These are phyloP conservation scores for Zygogramma bicolorata DNA, from an alignment of 2,888 invertebrate genomes.

Conservation along the genomic window DNA sequence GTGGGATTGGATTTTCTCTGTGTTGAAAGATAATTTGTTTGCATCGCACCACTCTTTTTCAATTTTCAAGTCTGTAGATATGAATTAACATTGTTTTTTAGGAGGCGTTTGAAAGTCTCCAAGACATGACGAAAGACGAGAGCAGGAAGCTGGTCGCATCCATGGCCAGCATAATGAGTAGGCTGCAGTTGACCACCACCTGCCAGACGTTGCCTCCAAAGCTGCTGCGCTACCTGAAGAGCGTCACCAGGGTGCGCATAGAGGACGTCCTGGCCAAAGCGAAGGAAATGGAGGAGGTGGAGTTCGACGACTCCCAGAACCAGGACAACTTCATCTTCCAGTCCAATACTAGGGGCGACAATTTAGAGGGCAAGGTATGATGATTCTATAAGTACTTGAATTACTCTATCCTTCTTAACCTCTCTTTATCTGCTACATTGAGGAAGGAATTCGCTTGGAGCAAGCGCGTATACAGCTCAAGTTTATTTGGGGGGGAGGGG, in stretches of 20 bases:
- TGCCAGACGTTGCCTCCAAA: slow-evolving; percentile 47
- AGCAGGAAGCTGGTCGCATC: slow-evolving; percentile 39
- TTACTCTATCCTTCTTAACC: too few species aligned
- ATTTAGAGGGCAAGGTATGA: slow-evolving; percentile 44
- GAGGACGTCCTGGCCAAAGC: slow-evolving; percentile 43
- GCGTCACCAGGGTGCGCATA: slow-evolving; percentile 45
- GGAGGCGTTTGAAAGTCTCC: slow-evolving; percentile 20
- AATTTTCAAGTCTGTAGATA: too few species aligned
- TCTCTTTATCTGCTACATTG: too few species aligned
- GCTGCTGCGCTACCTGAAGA: slow-evolving; percentile 43
- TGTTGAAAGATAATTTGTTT: too few species aligned
- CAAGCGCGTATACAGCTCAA: too few species aligned
- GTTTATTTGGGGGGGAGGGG: too few species aligned
- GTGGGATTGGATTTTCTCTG: too few species aligned
- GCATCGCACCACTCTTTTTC: too few species aligned
- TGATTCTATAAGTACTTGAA: too few species aligned
- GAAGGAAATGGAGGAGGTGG: slow-evolving; percentile 51
- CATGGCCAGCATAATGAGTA: slow-evolving; percentile 46
- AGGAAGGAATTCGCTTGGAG: too few species aligned
- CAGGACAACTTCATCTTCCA: slow-evolving; percentile 53
- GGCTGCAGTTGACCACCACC: slow-evolving; percentile 46
- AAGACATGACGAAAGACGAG: slow-evolving; percentile 32
- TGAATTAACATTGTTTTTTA: too few species aligned
- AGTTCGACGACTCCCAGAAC: slow-evolving; percentile 45
- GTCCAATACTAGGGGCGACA: slow-evolving; percentile 36